phyloP scores from a whole-genome alignment of 2,888 invertebrate species.

The Brassicogethes aeneus region DNA sequence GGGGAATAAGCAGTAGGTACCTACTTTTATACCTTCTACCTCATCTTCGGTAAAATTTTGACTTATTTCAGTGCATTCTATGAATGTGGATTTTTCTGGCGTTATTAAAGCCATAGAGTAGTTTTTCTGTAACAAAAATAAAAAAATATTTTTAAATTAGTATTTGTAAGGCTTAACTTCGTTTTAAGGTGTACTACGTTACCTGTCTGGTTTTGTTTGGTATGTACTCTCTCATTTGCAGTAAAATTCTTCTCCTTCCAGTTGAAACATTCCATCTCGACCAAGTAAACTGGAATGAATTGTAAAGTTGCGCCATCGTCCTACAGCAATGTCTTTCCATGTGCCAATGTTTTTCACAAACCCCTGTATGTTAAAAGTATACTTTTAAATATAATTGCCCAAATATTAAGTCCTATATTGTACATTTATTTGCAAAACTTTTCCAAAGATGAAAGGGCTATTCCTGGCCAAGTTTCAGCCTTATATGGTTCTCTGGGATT shows the following conservation, averaged over 20 bases:
- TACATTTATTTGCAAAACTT: slow-evolving; percentile 1
- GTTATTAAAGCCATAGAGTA: slow-evolving; percentile 50
- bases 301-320: slow-evolving; percentile 65
- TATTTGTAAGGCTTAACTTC: too few species aligned
- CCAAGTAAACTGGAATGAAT: slow-evolving; percentile 73
- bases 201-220: slow-evolving; percentile 42
- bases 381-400: too few species aligned
- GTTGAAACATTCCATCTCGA: slow-evolving; percentile 55
- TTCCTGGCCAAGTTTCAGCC: background rate
- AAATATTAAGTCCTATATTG: too few species aligned
- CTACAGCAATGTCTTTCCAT: slow-evolving; percentile 68
- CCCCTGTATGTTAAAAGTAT: slow-evolving; percentile 29
- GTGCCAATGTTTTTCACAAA: slow-evolving; percentile 61
- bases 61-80: slow-evolving; percentile 70
- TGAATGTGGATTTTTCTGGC: slow-evolving; percentile 55
- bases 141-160: too few species aligned
- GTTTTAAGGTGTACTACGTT: slow-evolving; percentile 19
- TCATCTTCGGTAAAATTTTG: slow-evolving; percentile 51
- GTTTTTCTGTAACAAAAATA: slow-evolving; percentile 20
- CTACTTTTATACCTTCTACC: slow-evolving; percentile 18
- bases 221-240: slow-evolving; percentile 56
- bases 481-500: background rate
- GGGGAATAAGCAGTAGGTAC: too few species aligned
- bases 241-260: slow-evolving; percentile 51
- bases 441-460: too few species aligned